phyloP scores from a whole-genome alignment of 2,113 vertebrate species.

The Amphiprion percula region DNA sequence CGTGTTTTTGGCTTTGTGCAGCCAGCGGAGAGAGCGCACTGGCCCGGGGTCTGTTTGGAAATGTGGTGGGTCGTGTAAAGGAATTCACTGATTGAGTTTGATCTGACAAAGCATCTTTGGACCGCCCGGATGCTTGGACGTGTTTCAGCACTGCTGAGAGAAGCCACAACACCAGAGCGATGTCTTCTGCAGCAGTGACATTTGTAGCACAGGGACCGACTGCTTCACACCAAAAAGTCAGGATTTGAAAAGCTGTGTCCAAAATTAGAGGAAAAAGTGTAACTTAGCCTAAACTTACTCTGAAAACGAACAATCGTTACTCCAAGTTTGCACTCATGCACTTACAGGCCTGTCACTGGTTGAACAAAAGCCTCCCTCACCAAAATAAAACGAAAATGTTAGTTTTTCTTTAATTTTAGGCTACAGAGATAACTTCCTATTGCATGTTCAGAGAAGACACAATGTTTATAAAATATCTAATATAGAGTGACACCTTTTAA shows the following conservation, averaged over 20 bases:
- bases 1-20: conserved; percentile 72
- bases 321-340: not conserved
- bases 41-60: conserved; percentile 83
- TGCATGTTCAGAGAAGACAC: not conserved
- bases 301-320: not conserved
- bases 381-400: too few relatives aligned
- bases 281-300: not conserved
- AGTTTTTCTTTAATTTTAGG: too few relatives aligned
- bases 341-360: not conserved
- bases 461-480: not conserved
- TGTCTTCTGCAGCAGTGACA: conserved; percentile 67
- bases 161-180: conserved; percentile 79
- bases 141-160: conserved; percentile 82
- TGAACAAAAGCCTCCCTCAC: too few relatives aligned
- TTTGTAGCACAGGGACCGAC: conserved; percentile 41
- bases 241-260: conserved; percentile 6
- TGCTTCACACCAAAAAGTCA: not conserved
- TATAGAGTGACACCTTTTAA: not conserved
- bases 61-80: conserved; percentile 84
- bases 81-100: conserved; percentile 87
- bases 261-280: not conserved
- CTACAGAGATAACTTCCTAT: too few relatives aligned
- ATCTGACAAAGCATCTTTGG: conserved; percentile 87
- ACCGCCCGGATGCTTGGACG: conserved; percentile 85
- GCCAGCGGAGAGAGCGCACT: conserved; percentile 72